These are phyloP conservation scores for Dorcus hopei DNA, from an alignment of 2,888 invertebrate genomes.

Conservation along the genomic window DNA sequence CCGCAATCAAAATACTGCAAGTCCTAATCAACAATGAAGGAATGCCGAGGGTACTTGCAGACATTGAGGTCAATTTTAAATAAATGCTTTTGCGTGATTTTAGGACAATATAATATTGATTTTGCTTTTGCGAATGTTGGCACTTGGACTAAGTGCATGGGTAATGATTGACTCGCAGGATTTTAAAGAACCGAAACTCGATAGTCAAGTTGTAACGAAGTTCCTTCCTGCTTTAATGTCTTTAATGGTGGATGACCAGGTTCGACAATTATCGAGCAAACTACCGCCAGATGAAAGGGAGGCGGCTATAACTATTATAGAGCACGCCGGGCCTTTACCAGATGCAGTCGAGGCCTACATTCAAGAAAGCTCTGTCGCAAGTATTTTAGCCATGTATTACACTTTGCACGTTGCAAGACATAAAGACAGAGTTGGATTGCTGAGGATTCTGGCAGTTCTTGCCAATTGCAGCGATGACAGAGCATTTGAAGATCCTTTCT, in stretches of 20 bases:
- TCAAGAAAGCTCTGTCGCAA: slow-evolving; percentile 86
- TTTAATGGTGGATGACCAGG: slow-evolving; percentile 86
- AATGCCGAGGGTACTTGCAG: slow-evolving; percentile 65
- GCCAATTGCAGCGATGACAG: slow-evolving; percentile 89
- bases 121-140: slow-evolving; percentile 85
- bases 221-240: slow-evolving; percentile 92
- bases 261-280: slow-evolving; percentile 77
- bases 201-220: slow-evolving; percentile 90
- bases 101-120: slow-evolving; percentile 87
- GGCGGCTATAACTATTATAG: slow-evolving; percentile 88
- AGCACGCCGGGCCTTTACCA: slow-evolving; percentile 89
- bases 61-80: slow-evolving; percentile 1
- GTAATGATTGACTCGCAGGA: slow-evolving; percentile 95
- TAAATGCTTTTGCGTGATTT: slow-evolving; percentile 21
- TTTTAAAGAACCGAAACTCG: slow-evolving; percentile 93
- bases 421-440: slow-evolving; percentile 75
- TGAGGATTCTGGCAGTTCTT: slow-evolving; percentile 84
- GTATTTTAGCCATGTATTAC: slow-evolving; percentile 92
- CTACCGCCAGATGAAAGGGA: slow-evolving; percentile 91
- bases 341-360: slow-evolving; percentile 92
- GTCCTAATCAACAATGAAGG: slow-evolving; percentile 87
- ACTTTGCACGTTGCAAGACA: slow-evolving; percentile 82
- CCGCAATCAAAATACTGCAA: slow-evolving; percentile 86
- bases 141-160: slow-evolving; percentile 91
- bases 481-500: slow-evolving; percentile 91